Conservation (phyloP, 2,888 invertebrate genomes). For the Rugalucina vietnamica region DNA sequence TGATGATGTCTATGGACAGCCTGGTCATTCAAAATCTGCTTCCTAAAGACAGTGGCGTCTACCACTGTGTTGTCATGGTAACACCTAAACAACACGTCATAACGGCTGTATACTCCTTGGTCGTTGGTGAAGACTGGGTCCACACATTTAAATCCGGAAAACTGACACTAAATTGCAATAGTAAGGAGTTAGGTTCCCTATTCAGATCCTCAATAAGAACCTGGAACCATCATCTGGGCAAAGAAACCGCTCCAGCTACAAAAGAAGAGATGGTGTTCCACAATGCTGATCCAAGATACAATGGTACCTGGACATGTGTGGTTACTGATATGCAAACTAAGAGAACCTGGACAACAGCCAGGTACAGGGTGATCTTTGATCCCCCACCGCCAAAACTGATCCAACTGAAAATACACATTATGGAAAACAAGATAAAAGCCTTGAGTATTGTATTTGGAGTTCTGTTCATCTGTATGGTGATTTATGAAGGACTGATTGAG, state of each 20-base stretch:
- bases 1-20: constrained; percentile 12
- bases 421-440: constrained; percentile 27
- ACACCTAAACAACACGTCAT: constrained; percentile 7
- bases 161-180: constrained; percentile 31
- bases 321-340: constrained; percentile 16
- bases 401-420: constrained; percentile 23
- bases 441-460: constrained; percentile 8
- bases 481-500: background rate
- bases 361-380: constrained; percentile 30
- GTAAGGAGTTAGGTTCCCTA: constrained; percentile 38
- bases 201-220: constrained; percentile 18
- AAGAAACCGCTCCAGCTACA: constrained; percentile 16
- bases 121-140: constrained; percentile 34
- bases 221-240: constrained; percentile 32
- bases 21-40: constrained; percentile 44
- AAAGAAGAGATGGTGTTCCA: constrained; percentile 7
- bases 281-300: background rate
- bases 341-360: constrained; percentile 41
- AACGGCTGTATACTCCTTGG: constrained; percentile 38
- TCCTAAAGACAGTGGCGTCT: constrained; percentile 49
- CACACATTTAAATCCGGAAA: constrained; percentile 15
- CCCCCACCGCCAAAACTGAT: constrained; percentile 28
- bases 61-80: constrained; percentile 40
- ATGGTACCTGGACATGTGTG: constrained; percentile 48
- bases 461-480: constrained; percentile 31